A percentile compares a stretch with the other conserved stretches of the same genome.
Evolutionary conservation across 2,113 vertebrate genomes (phyloP).

Genomic region (Apteryx mantelli): DNA sequence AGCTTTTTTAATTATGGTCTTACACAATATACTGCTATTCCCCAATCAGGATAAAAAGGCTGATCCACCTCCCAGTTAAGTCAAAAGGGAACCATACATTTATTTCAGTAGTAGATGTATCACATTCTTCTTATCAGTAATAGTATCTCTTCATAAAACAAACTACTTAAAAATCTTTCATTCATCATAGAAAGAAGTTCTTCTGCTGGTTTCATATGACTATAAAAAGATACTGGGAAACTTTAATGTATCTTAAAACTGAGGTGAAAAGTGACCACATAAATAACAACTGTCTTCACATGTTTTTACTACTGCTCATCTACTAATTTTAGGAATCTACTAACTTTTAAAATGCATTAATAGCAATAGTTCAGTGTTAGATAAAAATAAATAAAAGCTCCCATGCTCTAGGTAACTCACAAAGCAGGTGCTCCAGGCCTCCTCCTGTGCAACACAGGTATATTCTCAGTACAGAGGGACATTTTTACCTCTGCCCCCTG

Average conservation of each 20-base stretch:
- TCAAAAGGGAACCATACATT: neutral
- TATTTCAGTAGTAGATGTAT: neutral
- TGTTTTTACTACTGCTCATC: neutral
- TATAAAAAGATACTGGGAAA: neutral
- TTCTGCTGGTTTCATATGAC: neutral
- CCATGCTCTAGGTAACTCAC: accelerated
- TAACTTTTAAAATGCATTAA: neutral
- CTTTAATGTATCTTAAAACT: neutral
- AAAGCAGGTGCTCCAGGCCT: accelerated
- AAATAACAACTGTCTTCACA: neutral
- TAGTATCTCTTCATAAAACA: neutral
- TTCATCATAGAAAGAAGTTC: neutral
- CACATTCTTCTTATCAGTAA: neutral
- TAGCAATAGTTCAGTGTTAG: neutral
- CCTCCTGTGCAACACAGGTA: accelerated
- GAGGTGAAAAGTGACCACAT: neutral
- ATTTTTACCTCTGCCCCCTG: too few relatives aligned
- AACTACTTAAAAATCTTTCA: neutral
- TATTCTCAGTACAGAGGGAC: too few relatives aligned
- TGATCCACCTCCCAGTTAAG: neutral
- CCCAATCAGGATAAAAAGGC: neutral
- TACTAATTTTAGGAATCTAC: neutral
- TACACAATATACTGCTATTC: neutral
- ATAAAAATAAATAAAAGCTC: neutral
- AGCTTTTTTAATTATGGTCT: neutral